A percentile compares a stretch with the other conserved stretches of the same genome.
These are phyloP conservation scores for Trichoplusia ni DNA, from an alignment of 1,140 invertebrate species.

Conservation along the genomic window DNA sequence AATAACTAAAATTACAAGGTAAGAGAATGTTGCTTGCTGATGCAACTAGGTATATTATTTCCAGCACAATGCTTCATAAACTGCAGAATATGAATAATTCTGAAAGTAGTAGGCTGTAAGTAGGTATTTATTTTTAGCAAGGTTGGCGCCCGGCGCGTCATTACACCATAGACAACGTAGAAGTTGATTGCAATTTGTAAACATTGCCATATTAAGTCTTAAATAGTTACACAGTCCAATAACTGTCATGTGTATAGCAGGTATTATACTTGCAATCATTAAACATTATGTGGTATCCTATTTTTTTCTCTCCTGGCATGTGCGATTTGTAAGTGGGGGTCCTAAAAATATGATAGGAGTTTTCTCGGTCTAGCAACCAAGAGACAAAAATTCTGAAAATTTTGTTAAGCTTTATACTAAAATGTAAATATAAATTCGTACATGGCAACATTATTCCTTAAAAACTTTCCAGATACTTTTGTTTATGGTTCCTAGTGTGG, in stretches of 20 bases:
- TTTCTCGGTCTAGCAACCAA: neutral
- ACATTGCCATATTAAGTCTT: neutral
- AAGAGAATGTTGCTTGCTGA: too few species aligned
- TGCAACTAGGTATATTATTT: neutral
- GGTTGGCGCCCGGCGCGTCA: neutral
- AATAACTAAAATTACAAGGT: too few species aligned
- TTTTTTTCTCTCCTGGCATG: too few species aligned
- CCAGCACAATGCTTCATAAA: neutral
- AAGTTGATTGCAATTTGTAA: conserved; percentile 13
- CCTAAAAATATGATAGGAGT: too few species aligned
- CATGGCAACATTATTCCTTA: neutral
- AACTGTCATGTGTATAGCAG: neutral
- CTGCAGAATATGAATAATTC: neutral
- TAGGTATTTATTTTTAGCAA: neutral
- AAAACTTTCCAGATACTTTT: conserved; percentile 15
- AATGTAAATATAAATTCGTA: neutral
- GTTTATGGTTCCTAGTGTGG: conserved; percentile 1
- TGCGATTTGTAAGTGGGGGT: too few species aligned
- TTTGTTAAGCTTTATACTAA: neutral
- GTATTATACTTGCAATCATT: too few species aligned
- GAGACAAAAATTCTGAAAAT: neutral
- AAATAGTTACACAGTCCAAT: neutral
- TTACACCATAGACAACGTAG: neutral
- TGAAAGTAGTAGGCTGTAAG: neutral
- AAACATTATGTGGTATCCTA: too few species aligned